Base-by-base conservation (phyloP, 2,888 invertebrate genomes). In the Sipha maydis region DNA sequence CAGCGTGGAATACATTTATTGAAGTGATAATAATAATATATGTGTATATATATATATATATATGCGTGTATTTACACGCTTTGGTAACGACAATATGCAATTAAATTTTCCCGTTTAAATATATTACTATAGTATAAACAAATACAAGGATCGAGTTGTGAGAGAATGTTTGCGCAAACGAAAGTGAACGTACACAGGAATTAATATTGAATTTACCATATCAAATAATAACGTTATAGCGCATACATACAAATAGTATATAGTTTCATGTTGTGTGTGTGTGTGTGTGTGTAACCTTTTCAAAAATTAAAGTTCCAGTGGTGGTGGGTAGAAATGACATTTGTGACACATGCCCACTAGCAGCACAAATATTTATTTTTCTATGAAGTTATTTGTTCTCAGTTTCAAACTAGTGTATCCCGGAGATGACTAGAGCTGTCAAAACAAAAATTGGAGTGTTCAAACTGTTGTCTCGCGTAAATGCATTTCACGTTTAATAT, bases 341-440 rank as follows among this genome's bases (percentile, higher is more conserved):
- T 84, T 41, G 41, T 41, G 67, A 77, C 84, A 77, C 85, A 31
- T 77, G 25, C 77, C 67, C 67, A 14, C n/a, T 48, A 19, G 73
- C 41, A 48, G 31, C 48, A 69, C 85, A 85, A 85, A 85, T 77
- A 77, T 85, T 85, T 85, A 77, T 77, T 85, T 85, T 48, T 34
- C 76, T n/a, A 61, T 14, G 38, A 19, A 61, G 28, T 77, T 84
- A 31, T 84, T 61, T 48, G 34, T n/a, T 77, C 77, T 31, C 48
- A 25, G 67, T 77, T 34, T 34, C 48, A n/a, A 76, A 56, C 54
- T n/a, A 75, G 9, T 34, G 54, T 54, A 56, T 9, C 34, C 73
- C 4, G 54, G 34, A 83, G n/a, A 75, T 11, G 56, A 56, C 61
- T 28, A 56, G 38, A 41, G 31, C 76, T 84, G 76, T 67, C 76